Evolutionary conservation across 1,140 invertebrate species (phyloP).

Genomic region (Apis dorsata): DNA sequence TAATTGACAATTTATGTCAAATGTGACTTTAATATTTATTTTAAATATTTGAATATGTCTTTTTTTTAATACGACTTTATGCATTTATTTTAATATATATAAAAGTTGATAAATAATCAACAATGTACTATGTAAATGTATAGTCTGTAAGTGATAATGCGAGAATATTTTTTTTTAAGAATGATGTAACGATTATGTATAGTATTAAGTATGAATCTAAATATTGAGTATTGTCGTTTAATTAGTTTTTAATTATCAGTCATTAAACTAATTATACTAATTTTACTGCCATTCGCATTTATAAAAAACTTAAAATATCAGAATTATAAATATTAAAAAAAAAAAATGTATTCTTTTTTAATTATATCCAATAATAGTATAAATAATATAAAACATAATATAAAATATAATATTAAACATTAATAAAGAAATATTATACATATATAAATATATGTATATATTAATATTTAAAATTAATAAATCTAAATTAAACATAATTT

Average conservation of each 20-base stretch:
- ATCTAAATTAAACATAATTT: not conserved
- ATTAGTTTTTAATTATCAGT: not conserved
- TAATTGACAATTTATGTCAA: not conserved
- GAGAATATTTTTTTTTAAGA: not conserved
- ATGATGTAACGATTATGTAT: not conserved
- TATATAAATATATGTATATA: not conserved
- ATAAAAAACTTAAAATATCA: constrained; percentile 2
- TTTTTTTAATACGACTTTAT: not conserved
- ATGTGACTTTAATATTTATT: constrained; percentile 19
- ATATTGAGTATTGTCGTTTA: constrained; percentile 12
- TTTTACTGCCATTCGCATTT: not conserved
- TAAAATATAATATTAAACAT: no score
- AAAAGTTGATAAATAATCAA: not conserved
- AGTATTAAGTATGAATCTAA: not conserved
- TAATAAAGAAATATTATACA: not conserved
- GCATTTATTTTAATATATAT: constrained; percentile 3
- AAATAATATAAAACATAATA: not conserved
- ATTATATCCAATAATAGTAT: not conserved
- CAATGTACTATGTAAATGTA: constrained; percentile 4
- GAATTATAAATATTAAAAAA: not conserved
- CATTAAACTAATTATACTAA: constrained; percentile 12
- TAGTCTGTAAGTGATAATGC: not conserved
- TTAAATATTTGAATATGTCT: constrained; percentile 3
- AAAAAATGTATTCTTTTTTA: not conserved
- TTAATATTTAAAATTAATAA: not conserved